phyloP scores from a whole-genome alignment of 2,797 vertebrate genomes.

The Salarias fasciatus region DNA sequence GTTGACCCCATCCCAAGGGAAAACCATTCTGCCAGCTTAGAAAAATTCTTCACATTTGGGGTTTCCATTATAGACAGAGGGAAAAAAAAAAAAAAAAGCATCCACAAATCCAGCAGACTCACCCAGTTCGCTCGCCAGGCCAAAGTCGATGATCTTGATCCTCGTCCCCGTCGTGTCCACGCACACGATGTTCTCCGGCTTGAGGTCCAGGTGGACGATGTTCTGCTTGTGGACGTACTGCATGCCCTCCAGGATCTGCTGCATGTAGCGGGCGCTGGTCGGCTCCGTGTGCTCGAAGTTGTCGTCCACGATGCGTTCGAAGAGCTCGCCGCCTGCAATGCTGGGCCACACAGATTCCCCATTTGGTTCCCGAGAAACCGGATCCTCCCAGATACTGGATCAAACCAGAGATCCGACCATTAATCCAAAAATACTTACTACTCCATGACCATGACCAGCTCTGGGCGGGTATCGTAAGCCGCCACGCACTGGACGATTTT shows the following conservation, averaged over 20 bases:
- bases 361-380: background rate
- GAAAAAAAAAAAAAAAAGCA: too few species aligned
- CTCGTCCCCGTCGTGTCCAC: slow-evolving; percentile 78
- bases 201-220: slow-evolving; percentile 89
- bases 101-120: too few species aligned
- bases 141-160: slow-evolving; percentile 91
- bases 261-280: slow-evolving; percentile 85
- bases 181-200: slow-evolving; percentile 91
- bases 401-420: background rate
- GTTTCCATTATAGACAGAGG: too few species aligned
- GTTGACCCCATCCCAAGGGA: background rate
- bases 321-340: slow-evolving; percentile 90
- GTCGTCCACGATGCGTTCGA: slow-evolving; percentile 87
- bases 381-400: too few species aligned
- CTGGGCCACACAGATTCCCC: slow-evolving; percentile 58
- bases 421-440: slow-evolving; percentile 79
- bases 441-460: slow-evolving; percentile 89
- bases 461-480: slow-evolving; percentile 79
- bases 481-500: slow-evolving; percentile 88
- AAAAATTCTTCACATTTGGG: background rate
- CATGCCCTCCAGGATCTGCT: slow-evolving; percentile 89
- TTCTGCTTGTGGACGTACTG: slow-evolving; percentile 86
- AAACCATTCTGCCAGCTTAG: background rate
- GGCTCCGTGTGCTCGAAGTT: slow-evolving; percentile 90
- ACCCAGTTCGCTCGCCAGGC: slow-evolving; percentile 87